Conservation (phyloP, 2,797 vertebrate species). For the Siniperca scherzeri region DNA sequence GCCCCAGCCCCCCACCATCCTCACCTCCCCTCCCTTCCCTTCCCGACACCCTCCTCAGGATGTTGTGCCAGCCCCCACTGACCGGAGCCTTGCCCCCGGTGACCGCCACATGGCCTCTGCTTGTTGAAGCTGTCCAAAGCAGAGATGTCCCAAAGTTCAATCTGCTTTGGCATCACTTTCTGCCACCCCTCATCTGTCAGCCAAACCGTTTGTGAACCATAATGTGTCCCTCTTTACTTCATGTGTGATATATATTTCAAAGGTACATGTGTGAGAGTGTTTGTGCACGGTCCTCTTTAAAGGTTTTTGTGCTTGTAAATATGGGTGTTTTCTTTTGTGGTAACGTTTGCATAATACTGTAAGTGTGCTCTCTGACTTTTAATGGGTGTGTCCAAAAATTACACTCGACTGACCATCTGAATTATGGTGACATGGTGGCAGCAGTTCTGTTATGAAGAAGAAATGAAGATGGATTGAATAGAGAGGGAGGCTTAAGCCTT, state of each 20-base stretch:
- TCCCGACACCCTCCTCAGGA: conserved; percentile 68
- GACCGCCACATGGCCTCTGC: conserved; percentile 85
- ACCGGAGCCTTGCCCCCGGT: conserved; percentile 83
- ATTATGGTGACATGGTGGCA: not conserved
- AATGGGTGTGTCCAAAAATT: not conserved
- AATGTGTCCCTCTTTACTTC: conserved; percentile 39
- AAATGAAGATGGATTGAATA: not conserved
- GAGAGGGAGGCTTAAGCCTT: not conserved
- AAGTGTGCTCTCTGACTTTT: not conserved
- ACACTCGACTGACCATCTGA: not conserved
- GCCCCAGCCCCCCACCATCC: conserved; percentile 28
- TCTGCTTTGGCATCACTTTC: conserved; percentile 84
- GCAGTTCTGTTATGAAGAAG: not conserved
- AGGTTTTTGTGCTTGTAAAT: not conserved
- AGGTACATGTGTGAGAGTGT: conserved; percentile 11
- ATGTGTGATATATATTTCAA: not conserved
- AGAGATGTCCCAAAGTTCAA: conserved; percentile 87
- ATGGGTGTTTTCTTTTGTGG: conserved; percentile 4
- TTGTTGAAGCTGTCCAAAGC: conserved; percentile 84
- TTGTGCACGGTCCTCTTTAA: not conserved
- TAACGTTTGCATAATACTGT: not conserved
- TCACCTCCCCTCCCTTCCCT: conserved; percentile 16
- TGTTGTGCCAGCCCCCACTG: conserved; percentile 79
- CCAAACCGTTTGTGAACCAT: conserved; percentile 71
- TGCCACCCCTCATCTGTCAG: conserved; percentile 83